Base-by-base conservation (phyloP, 2,113 vertebrate species). In the Ciconia stormi region DNA sequence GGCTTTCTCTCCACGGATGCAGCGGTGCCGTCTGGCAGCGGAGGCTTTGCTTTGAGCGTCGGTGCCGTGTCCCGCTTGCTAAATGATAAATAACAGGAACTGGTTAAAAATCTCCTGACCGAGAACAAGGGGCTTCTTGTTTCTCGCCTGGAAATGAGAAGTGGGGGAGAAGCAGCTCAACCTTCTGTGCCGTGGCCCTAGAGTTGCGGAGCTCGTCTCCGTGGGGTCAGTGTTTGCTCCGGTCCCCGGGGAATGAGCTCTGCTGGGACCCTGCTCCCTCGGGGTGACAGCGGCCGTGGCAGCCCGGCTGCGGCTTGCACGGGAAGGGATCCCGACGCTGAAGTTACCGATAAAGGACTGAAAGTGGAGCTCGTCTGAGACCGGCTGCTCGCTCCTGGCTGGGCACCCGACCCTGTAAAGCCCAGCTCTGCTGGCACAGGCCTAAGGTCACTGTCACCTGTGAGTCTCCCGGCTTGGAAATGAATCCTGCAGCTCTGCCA, bases 321-420 rank as follows among this genome's bases (percentile, higher is more conserved):
- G 4, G 55, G 47, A 27, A 2, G 42, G 72, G 47, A 8, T 30
- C 47, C 49, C 17, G 1, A 5, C 0, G 3, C 42, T 3, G 34
- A 5, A 16, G 44, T 36, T 4, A 16, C 30, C 8, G 2, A 3
- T 25, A 10, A n/a, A 21, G 47, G 30, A 7, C 36, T 38, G 77
- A 14, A 23, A 9, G 27, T 1, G 11, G 52, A 73, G 79, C 85
- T 27, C 0, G 2, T 19, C 65, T 6, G 1, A 38, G 46, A 18
- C 16, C 3, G 1, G 22, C 40, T n/a, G 18, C 30, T 62, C 1
- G 8, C 50, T 40, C 58, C 32, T 19, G 58, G 49, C 53, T 5
- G 52, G 19, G 23, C 0, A 3, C 49, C 53, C 0, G 4, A 8
- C 0, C 0, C 50, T 4, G 26, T 27, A 3, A 23, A 34, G 36